phyloP scores from a whole-genome alignment of 92 coral and sea anemone species.

The Virgularia gustaviana region DNA sequence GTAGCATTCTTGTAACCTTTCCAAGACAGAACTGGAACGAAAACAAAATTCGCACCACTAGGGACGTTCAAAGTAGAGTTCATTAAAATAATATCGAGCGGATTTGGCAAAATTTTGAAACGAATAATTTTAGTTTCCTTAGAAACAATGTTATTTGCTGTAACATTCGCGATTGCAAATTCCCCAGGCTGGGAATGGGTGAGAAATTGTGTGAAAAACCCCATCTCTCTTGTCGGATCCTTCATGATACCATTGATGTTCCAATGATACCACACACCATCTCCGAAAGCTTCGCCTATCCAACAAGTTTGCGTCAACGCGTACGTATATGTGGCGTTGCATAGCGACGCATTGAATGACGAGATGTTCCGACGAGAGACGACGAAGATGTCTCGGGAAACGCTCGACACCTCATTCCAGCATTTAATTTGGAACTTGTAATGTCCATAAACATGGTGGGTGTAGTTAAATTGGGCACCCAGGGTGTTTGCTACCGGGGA shows the following conservation, averaged over 20 bases:
- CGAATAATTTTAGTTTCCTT: not conserved
- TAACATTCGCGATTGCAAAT: not conserved
- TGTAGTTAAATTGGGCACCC: conserved; percentile 1
- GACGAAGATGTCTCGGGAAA: conserved; percentile 18
- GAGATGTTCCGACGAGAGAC: conserved; percentile 55
- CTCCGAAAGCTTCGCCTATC: conserved; percentile 7
- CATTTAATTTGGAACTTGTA: not conserved
- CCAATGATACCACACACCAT: conserved; percentile 11
- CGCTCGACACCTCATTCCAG: conserved; percentile 11
- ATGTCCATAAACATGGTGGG: conserved; percentile 5
- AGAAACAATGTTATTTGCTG: conserved; percentile 4
- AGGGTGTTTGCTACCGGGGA: not conserved
- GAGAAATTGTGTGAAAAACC: not conserved
- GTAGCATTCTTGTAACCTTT: not conserved
- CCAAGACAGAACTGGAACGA: conserved; percentile 3
- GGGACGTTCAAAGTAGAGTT: not conserved
- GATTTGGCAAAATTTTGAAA: conserved; percentile 14
- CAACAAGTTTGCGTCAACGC: conserved; percentile 8
- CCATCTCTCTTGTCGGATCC: not conserved
- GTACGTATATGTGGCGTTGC: conserved; percentile 61
- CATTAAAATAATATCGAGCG: not conserved
- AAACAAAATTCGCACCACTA: not conserved
- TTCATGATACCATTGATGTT: not conserved
- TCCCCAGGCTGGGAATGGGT: not conserved
- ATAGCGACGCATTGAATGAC: conserved; percentile 56